A percentile compares a stretch with the other conserved stretches of the same genome.
These are phyloP conservation scores for Thereva nobilitata DNA, from an alignment of 2,888 invertebrate genomes.

Conservation along the genomic window DNA sequence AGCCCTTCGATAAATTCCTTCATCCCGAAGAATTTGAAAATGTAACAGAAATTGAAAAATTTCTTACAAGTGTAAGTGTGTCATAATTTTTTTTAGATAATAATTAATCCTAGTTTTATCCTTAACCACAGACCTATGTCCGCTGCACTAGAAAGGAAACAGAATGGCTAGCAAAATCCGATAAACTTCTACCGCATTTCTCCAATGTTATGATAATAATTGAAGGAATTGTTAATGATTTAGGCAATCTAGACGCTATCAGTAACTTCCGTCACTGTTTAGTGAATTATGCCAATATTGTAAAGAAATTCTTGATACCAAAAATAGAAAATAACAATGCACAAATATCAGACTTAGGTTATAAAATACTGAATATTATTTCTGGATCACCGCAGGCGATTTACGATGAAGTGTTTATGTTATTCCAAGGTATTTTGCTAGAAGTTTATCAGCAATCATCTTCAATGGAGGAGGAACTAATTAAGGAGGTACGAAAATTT, in stretches of 20 bases:
- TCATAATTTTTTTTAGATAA: not conserved
- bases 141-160: constrained; percentile 52
- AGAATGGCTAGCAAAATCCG: constrained; percentile 50
- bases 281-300: constrained; percentile 49
- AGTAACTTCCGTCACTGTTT: constrained; percentile 49
- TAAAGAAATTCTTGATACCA: constrained; percentile 47
- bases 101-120: constrained; percentile 14
- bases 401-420: constrained; percentile 49
- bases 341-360: constrained; percentile 46
- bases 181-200: constrained; percentile 47
- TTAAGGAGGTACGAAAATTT: constrained; percentile 44
- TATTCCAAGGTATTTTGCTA: constrained; percentile 47
- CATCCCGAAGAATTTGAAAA: constrained; percentile 46
- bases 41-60: constrained; percentile 48
- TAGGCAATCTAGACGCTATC: constrained; percentile 46
- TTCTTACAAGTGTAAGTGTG: constrained; percentile 48
- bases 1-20: constrained; percentile 50
- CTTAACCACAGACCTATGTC: constrained; percentile 47
- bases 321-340: constrained; percentile 44
- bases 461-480: constrained; percentile 43
- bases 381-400: constrained; percentile 46
- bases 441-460: constrained; percentile 45
- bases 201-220: constrained; percentile 49
- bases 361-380: constrained; percentile 49
- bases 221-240: constrained; percentile 48